Percentiles rank a stretch among this genome's conserved stretches.
Conservation (phyloP, 64 coral and sea anemone species). For the Platygyra sinensis region DNA sequence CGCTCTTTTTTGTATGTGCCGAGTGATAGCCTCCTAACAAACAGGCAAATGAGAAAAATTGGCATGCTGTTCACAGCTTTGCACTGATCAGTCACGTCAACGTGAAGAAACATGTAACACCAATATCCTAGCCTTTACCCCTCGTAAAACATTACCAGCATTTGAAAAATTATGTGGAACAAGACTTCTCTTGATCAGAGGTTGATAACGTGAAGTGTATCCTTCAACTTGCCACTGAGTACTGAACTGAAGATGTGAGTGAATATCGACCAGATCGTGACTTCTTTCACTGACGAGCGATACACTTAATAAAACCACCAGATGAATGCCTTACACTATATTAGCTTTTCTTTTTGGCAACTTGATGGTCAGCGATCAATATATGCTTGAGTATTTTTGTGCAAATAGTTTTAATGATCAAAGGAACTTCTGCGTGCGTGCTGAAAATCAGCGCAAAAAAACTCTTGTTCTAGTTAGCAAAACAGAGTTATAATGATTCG, state of each 20-base stretch:
- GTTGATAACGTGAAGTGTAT: not conserved
- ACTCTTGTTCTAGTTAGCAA: not conserved
- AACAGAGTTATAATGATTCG: not conserved
- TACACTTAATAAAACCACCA: not conserved
- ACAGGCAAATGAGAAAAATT: too few relatives aligned
- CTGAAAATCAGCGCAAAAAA: not conserved
- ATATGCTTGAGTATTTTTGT: slow-evolving; percentile 12
- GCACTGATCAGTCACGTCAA: not conserved
- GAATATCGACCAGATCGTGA: not conserved
- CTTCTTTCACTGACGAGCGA: not conserved
- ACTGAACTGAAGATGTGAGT: not conserved
- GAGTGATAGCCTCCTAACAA: too few relatives aligned
- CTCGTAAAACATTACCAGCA: not conserved
- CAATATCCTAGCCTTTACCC: not conserved
- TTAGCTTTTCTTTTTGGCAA: slow-evolving; percentile 8
- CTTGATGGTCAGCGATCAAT: slow-evolving; percentile 27
- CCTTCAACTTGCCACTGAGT: not conserved
- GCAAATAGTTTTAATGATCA: not conserved
- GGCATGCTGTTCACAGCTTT: not conserved
- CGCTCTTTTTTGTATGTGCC: too few relatives aligned
- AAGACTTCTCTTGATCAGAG: not conserved
- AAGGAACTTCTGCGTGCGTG: not conserved
- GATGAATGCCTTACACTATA: not conserved
- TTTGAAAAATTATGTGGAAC: not conserved
- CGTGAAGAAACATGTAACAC: not conserved